phyloP scores from a whole-genome alignment of 53 echinoderm and acorn worm genomes.

The Hippasteria phrygiana region DNA sequence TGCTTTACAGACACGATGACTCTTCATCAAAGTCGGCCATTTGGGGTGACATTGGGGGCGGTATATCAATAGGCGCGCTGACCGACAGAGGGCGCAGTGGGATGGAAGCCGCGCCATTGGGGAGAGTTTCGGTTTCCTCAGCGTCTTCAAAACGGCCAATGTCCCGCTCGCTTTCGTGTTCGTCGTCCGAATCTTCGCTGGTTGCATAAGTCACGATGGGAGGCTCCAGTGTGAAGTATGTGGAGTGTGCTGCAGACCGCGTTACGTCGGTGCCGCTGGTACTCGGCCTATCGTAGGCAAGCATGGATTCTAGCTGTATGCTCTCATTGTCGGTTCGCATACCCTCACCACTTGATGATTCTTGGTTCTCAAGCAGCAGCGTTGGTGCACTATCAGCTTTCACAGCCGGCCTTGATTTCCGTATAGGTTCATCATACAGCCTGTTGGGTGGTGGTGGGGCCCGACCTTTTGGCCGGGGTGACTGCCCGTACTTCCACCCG shows the following conservation, averaged over 20 bases:
- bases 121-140: background rate
- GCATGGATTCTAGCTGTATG: background rate
- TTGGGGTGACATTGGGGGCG: background rate
- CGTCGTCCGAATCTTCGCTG: slow-evolving; percentile 47
- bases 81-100: slow-evolving; percentile 22
- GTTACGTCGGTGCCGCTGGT: background rate
- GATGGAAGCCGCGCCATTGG: background rate
- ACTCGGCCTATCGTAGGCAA: background rate
- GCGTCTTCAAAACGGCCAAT: slow-evolving; percentile 44
- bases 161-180: slow-evolving; percentile 11
- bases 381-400: slow-evolving; percentile 28
- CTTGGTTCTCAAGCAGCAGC: background rate
- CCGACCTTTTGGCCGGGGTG: slow-evolving; percentile 34
- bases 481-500: slow-evolving; percentile 18
- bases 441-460: slow-evolving; percentile 25
- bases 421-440: slow-evolving; percentile 38
- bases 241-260: background rate
- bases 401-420: background rate
- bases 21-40: slow-evolving; percentile 9
- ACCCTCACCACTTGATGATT: slow-evolving; percentile 23
- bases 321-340: slow-evolving; percentile 13
- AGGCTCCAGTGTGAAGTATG: slow-evolving; percentile 41
- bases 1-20: slow-evolving; percentile 10
- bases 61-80: slow-evolving; percentile 25
- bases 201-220: background rate